phyloP scores from a whole-genome alignment of 2,888 invertebrate species.

The Galerucella calmariensis region DNA sequence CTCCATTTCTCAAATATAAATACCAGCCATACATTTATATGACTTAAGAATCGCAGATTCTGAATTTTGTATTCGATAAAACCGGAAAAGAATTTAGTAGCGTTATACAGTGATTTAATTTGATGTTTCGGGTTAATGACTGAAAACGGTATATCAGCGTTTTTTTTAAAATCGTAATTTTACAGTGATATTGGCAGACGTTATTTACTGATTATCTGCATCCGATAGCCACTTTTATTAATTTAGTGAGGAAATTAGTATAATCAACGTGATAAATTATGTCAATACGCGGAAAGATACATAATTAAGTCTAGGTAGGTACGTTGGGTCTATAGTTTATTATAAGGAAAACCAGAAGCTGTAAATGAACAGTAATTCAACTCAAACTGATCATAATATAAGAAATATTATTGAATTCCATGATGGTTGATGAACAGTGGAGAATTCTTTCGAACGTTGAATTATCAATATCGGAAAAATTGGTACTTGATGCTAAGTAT shows the following conservation, averaged over 20 bases:
- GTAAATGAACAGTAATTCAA: not conserved
- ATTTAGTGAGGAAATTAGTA: not conserved
- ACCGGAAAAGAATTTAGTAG: not conserved
- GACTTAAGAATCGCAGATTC: no score
- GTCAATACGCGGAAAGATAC: not conserved
- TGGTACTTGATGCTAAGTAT: no score
- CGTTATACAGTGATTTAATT: not conserved
- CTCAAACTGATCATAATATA: no score
- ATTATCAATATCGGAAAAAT: no score
- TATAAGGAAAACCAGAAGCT: not conserved
- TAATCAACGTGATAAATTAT: conserved; percentile 4
- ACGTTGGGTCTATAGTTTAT: not conserved
- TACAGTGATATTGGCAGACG: not conserved
- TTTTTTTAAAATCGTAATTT: not conserved
- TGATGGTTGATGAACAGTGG: not conserved
- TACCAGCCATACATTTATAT: no score
- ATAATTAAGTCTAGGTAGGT: conserved; percentile 1
- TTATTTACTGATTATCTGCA: not conserved
- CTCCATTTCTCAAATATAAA: no score
- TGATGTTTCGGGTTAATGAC: not conserved
- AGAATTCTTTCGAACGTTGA: no score
- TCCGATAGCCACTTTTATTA: not conserved
- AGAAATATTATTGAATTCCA: not conserved
- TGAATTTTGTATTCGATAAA: not conserved
- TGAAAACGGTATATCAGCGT: conserved; percentile 11